Conservation (phyloP, 2,113 vertebrate genomes). For the Gnathonemus longibarbis region DNA sequence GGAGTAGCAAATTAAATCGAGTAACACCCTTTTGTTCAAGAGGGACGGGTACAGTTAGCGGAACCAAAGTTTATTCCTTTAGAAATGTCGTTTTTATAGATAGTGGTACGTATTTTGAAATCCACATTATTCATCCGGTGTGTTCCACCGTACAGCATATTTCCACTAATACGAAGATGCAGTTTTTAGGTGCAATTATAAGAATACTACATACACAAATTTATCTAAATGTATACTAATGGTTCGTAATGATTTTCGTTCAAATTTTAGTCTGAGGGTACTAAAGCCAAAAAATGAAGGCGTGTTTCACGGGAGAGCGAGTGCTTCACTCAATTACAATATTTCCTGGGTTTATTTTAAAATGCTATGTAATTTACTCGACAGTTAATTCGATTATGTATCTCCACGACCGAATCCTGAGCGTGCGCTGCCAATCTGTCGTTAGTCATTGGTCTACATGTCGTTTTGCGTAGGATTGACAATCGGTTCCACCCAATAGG, state of each 20-base stretch:
- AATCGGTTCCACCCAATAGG: slow-evolving; percentile 26
- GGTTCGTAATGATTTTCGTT: neutral
- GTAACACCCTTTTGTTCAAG: neutral
- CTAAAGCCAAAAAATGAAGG: too few relatives aligned
- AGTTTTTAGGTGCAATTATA: neutral
- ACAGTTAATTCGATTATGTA: neutral
- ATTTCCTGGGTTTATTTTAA: slow-evolving; percentile 11
- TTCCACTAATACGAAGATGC: neutral
- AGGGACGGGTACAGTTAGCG: neutral
- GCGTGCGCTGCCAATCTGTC: neutral
- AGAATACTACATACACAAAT: neutral
- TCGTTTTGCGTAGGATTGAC: slow-evolving; percentile 17
- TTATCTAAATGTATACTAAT: neutral
- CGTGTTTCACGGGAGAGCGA: neutral
- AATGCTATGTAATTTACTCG: neutral
- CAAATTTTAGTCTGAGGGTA: neutral
- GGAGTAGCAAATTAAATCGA: neutral
- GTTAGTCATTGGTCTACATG: slow-evolving; percentile 27
- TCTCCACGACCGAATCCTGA: neutral
- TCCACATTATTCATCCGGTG: neutral
- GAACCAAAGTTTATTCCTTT: neutral
- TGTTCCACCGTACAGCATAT: neutral
- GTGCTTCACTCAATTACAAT: neutral
- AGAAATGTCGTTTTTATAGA: neutral
- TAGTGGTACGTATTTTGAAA: neutral